Percentiles rank a stretch among this genome's conserved stretches.
Evolutionary conservation across 2,888 invertebrate species (phyloP).

Genomic region (Pollenia angustigena): DNA sequence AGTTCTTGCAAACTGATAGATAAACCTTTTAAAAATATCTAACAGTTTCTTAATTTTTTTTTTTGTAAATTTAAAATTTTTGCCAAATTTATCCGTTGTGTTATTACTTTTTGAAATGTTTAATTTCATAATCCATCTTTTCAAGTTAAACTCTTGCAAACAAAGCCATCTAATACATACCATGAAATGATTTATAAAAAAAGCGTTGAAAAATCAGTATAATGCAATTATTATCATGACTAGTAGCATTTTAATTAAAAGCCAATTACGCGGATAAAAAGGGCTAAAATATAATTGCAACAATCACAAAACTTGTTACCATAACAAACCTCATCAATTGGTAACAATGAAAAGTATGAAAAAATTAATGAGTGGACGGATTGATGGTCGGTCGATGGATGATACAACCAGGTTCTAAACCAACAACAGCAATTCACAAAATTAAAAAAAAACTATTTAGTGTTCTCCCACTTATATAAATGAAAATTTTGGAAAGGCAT

Average conservation of each 20-base stretch:
- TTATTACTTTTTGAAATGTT: not conserved
- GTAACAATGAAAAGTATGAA: conserved; percentile 42
- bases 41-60: too few species aligned
- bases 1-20: too few species aligned
- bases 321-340: conserved; percentile 68
- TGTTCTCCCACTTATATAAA: conserved; percentile 60
- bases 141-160: not conserved
- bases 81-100: too few species aligned
- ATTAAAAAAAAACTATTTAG: conserved; percentile 24
- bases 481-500: conserved; percentile 65
- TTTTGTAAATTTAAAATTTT: too few species aligned
- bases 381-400: not conserved
- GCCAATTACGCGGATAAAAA: conserved; percentile 72
- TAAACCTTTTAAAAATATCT: too few species aligned
- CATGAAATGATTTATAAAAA: conserved; percentile 14
- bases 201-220: conserved; percentile 41
- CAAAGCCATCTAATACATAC: not conserved
- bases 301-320: conserved; percentile 67
- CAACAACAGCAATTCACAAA: conserved; percentile 20
- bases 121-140: not conserved
- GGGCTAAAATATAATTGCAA: conserved; percentile 69
- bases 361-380: conserved; percentile 20
- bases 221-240: conserved; percentile 66
- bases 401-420: conserved; percentile 52
- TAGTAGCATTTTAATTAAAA: conserved; percentile 70